These are phyloP conservation scores for Hirtodrosophila duncani DNA, from an alignment of 2,888 invertebrate genomes.

Conservation along the genomic window DNA sequence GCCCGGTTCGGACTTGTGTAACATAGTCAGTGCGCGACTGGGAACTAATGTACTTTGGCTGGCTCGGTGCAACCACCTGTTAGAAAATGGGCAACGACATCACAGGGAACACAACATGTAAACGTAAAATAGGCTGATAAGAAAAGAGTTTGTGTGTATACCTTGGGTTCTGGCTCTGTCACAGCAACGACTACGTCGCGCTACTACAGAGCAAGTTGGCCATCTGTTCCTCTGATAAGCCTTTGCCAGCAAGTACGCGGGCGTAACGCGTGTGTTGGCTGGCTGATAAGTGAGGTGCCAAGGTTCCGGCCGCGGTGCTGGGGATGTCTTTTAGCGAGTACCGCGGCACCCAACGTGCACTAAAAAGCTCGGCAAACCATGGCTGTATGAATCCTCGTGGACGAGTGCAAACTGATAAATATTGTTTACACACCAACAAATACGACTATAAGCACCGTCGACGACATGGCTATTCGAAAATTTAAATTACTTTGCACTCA, in stretches of 20 bases:
- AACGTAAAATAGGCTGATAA: constrained; percentile 30
- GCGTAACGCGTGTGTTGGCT: constrained; percentile 52
- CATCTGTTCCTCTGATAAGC: constrained; percentile 53
- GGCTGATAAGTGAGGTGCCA: constrained; percentile 41
- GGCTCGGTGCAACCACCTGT: constrained; percentile 72
- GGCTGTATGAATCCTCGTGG: constrained; percentile 33
- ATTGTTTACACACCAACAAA: constrained; percentile 48
- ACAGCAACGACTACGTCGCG: background rate
- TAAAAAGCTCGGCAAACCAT: constrained; percentile 7
- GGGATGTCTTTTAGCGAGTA: constrained; percentile 20
- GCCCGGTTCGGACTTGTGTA: constrained; percentile 7
- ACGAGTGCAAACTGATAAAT: constrained; percentile 54
- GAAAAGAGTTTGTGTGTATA: constrained; percentile 7
- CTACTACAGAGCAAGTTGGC: constrained; percentile 35
- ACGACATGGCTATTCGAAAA: constrained; percentile 33
- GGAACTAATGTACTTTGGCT: constrained; percentile 1
- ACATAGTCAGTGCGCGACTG: constrained; percentile 2
- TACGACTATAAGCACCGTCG: too few relatives aligned
- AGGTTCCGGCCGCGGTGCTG: constrained; percentile 12
- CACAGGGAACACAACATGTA: too few relatives aligned
- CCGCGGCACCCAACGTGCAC: constrained; percentile 41
- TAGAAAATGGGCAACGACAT: constrained; percentile 30
- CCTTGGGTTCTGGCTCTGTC: background rate
- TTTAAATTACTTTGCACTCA: constrained; percentile 61
- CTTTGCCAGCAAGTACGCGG: constrained; percentile 31